Base-by-base conservation (phyloP, 2,888 invertebrate genomes). In the Pycnomerus fuliginosus region DNA sequence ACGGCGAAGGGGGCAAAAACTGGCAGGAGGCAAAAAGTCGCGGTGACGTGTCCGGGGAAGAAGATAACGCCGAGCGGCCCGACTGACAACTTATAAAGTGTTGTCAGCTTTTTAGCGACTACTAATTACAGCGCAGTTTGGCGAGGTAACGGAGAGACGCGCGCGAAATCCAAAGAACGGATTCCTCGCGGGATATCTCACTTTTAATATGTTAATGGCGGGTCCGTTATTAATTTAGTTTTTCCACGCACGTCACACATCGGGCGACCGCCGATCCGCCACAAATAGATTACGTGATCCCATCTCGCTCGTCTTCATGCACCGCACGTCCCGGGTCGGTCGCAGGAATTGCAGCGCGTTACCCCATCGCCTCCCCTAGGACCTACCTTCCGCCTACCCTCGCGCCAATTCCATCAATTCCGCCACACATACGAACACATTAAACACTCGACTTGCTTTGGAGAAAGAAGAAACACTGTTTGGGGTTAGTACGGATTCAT, bases 241-340 rank as follows among this genome's bases (percentile, higher is more conserved):
- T 61, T 27, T 58, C 68, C 52, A 53, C 50, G 60, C 68, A 68
- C 68, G 70, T 69, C 64, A 65, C 44, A 55, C 52, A 49, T 55
- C 47, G 48, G 48, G 55, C 59, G 57, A 58, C 61, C 57, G 54
- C 56, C 62, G 58, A 64, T 62, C 65, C 61, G 59, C 68, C 66
- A 61, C 69, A 70, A 70, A 71, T 70, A 70, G 71, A 71, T 70
- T 70, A 70, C 70, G 70, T 71, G 71, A 69, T 69, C 65, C 63
- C 67, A 68, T 67, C 68, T 63, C 49, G 46, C 50, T 47, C 55
- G 58, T 64, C 58, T 53, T 57, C 52, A 65, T 67, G 65, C 67
- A 57, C 55, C 51, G 60, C 68, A 66, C 66, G 67, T 67, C 60
- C 56, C 55, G 41, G 42, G 56, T 61, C 60, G 61, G 55, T 58